These are phyloP conservation scores for Neotoma lepida DNA, from an alignment of 2,113 vertebrate genomes.

Conservation along the genomic window DNA sequence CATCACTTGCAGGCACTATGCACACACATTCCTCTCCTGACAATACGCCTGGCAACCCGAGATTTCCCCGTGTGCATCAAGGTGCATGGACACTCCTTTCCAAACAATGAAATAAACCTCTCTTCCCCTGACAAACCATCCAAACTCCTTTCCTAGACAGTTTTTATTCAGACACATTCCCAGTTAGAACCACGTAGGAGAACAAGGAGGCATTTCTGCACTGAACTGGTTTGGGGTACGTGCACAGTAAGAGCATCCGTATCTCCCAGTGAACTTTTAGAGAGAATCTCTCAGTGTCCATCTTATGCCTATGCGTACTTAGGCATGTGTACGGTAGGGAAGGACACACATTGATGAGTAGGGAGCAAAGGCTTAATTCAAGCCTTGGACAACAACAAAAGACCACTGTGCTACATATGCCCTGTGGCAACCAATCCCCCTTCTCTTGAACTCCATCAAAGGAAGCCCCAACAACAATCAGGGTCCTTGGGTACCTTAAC, in stretches of 20 bases:
- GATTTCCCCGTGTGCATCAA: background rate
- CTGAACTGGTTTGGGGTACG: too few relatives aligned
- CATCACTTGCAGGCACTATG: background rate
- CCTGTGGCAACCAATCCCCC: background rate
- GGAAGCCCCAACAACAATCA: background rate
- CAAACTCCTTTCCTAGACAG: background rate
- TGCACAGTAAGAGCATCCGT: background rate
- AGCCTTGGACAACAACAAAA: background rate
- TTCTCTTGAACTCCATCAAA: background rate
- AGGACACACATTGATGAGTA: background rate
- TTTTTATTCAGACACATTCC: background rate
- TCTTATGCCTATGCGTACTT: background rate
- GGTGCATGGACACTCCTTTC: too few relatives aligned
- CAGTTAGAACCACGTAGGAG: background rate
- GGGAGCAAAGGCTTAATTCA: background rate
- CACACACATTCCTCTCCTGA: background rate
- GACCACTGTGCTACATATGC: background rate
- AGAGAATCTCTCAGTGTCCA: too few relatives aligned
- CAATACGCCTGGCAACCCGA: background rate
- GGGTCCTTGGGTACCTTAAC: background rate
- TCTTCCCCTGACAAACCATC: background rate
- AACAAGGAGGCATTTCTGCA: background rate
- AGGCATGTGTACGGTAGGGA: background rate
- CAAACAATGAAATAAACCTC: background rate
- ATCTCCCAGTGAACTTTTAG: background rate